Evolutionary conservation across 2,797 vertebrate genomes (phyloP).

Genomic region (Phoxinus dragarum): DNA sequence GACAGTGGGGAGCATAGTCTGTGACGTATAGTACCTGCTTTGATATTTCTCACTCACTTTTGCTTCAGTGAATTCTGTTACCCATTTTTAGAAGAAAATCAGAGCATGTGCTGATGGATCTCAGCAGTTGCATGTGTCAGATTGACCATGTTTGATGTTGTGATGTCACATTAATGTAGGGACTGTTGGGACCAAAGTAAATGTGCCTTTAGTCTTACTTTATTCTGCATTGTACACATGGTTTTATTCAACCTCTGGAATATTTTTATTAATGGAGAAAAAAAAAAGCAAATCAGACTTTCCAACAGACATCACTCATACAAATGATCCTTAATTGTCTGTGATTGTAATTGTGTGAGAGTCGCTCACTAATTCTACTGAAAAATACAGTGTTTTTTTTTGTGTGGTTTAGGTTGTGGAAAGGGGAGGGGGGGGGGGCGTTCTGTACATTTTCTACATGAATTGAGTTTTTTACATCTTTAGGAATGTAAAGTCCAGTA

Average conservation of each 20-base stretch:
- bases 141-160: slow-evolving; percentile 70
- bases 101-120: slow-evolving; percentile 88
- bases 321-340: slow-evolving; percentile 26
- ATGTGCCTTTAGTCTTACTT: slow-evolving; percentile 96
- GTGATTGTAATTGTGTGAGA: slow-evolving; percentile 22
- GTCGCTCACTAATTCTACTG: not conserved
- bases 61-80: slow-evolving; percentile 79
- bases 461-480: slow-evolving; percentile 91
- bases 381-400: slow-evolving; percentile 7
- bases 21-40: slow-evolving; percentile 84
- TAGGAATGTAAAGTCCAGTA: slow-evolving; percentile 91
- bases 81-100: slow-evolving; percentile 45
- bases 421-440: slow-evolving; percentile 56
- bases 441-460: slow-evolving; percentile 92
- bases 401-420: slow-evolving; percentile 30
- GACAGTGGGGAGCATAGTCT: slow-evolving; percentile 77
- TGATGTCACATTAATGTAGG: slow-evolving; percentile 79
- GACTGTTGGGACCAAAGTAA: slow-evolving; percentile 94
- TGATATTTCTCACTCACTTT: slow-evolving; percentile 88
- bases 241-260: slow-evolving; percentile 60
- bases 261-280: slow-evolving; percentile 70
- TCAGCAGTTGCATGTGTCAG: slow-evolving; percentile 86
- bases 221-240: slow-evolving; percentile 61
- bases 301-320: slow-evolving; percentile 25
- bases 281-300: not conserved